These are phyloP conservation scores for Anthoptus insignis DNA, from an alignment of 2,888 invertebrate species.

Conservation along the genomic window DNA sequence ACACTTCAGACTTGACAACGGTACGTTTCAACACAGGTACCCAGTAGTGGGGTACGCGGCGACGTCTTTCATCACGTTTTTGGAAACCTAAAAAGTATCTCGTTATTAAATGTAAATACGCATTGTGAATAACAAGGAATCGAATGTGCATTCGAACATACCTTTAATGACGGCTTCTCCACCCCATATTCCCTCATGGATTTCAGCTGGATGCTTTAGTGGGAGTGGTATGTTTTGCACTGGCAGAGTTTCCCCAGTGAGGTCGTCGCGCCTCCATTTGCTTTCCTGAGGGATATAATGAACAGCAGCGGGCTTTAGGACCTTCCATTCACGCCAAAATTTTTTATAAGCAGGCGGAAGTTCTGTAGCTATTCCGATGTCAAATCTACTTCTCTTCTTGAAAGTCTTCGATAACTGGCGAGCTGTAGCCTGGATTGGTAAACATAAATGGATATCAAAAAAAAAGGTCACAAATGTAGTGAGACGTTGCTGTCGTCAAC, in stretches of 20 bases:
- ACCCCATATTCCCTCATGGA: conserved; percentile 97
- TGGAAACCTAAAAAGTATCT: conserved; percentile 90
- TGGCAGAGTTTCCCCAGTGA: conserved; percentile 91
- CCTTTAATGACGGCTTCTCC: conserved; percentile 97
- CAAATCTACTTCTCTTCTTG: conserved; percentile 85
- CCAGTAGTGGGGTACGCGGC: conserved; percentile 95
- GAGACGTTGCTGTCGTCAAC: conserved; percentile 36
- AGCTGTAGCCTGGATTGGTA: conserved; percentile 70
- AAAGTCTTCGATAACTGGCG: conserved; percentile 81
- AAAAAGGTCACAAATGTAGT: conserved; percentile 57
- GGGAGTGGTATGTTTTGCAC: conserved; percentile 93
- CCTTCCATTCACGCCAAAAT: conserved; percentile 95
- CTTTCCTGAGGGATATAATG: conserved; percentile 92
- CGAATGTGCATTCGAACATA: too few species aligned
- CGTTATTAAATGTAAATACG: too few species aligned
- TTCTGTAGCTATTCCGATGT: conserved; percentile 89
- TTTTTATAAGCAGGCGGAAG: conserved; percentile 94
- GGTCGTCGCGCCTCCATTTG: conserved; percentile 90
- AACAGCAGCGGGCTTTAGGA: conserved; percentile 87
- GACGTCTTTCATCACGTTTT: conserved; percentile 85
- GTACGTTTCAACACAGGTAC: conserved; percentile 93
- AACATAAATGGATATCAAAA: conserved; percentile 44
- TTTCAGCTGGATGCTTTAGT: conserved; percentile 92
- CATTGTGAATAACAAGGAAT: too few species aligned
- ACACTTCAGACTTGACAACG: conserved; percentile 96